Evolutionary conservation across 2,113 vertebrate species (phyloP), one percentile per base, ranked within the genome.

Genomic region (Malurus cyaneus): DNA sequence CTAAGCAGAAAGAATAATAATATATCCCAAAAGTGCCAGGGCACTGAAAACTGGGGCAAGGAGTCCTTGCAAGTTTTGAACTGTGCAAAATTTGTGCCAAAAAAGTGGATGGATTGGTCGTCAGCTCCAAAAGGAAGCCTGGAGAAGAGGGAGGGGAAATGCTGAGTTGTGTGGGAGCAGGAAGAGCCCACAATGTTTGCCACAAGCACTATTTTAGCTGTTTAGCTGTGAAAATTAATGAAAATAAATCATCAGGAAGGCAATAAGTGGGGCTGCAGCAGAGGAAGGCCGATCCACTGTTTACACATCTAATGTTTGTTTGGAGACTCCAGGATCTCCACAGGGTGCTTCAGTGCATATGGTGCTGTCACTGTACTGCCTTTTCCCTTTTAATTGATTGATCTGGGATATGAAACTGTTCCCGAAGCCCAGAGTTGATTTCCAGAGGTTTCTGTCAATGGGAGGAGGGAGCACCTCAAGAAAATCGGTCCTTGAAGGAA

Each of bases 291-390:
- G 87, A 42, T 46, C 15, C 59, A 25, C 59, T 92, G 94, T 96
- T 97, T 88, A 85, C 77, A 91, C 59, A 85, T 50, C 84, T 94
- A 82, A 85, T 96, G 94, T 94, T 91, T 95, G 95, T 81, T 94
- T 89, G 41, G 93, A 94, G 93, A 94, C 91, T 87, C 66, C 0
- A 6, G 81, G 31, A 81, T 85, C 91, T 92, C 95, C 0, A 1
- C 78, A 72, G 87, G 85, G 87, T 91, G 95, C 87, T 85, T 39
- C 71, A 7, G 62, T 76, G 65, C 93, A 93, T 72, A 56, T 94
- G 94, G 76, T 81, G 91, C 9, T 96, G 92, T 92, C 93, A 59
- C 54, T 82, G 20, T 9, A 39, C 29, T 93, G 80, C 64, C 83
- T 88, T 74, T 67, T 49, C 56, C 49, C 49, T 76, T 69, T 71